phyloP scores from a whole-genome alignment of 1,140 invertebrate genomes.

The Caenorhabditis remanei region DNA sequence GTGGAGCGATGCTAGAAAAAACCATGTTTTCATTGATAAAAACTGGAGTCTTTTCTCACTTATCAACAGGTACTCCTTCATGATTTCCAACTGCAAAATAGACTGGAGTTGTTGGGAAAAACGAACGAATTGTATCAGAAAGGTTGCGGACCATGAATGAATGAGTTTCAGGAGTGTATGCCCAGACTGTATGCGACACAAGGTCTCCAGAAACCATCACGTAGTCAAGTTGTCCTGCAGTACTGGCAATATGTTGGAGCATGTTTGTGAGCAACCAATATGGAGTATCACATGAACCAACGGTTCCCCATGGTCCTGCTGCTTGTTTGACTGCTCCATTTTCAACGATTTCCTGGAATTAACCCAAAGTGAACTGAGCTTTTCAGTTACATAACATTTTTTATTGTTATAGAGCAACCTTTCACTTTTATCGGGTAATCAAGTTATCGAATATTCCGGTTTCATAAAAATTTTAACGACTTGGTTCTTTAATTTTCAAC shows the following conservation, averaged over 20 bases:
- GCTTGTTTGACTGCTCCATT: conserved; percentile 37
- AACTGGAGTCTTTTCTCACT: conserved; percentile 19
- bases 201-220: conserved; percentile 72
- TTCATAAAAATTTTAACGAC: too few species aligned
- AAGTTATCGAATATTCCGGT: too few species aligned
- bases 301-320: conserved; percentile 67
- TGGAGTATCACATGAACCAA: conserved; percentile 70
- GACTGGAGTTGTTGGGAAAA: conserved; percentile 68
- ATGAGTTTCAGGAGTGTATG: conserved; percentile 52
- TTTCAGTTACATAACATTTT: background rate
- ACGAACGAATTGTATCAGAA: conserved; percentile 64
- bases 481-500: too few species aligned
- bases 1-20: conserved; percentile 67
- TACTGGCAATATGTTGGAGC: conserved; percentile 64
- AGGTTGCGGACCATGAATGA: conserved; percentile 65
- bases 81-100: conserved; percentile 72
- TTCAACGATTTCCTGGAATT: conserved; percentile 52
- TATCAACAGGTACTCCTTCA: conserved; percentile 70
- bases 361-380: too few species aligned
- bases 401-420: too few species aligned
- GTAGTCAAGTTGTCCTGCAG: conserved; percentile 67
- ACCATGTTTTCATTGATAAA: background rate
- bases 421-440: too few species aligned
- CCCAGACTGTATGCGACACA: conserved; percentile 69
- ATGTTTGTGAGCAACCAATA: conserved; percentile 72